Evolutionary conservation across 92 coral and sea anemone genomes (phyloP).

Genomic region (Porites lobata): DNA sequence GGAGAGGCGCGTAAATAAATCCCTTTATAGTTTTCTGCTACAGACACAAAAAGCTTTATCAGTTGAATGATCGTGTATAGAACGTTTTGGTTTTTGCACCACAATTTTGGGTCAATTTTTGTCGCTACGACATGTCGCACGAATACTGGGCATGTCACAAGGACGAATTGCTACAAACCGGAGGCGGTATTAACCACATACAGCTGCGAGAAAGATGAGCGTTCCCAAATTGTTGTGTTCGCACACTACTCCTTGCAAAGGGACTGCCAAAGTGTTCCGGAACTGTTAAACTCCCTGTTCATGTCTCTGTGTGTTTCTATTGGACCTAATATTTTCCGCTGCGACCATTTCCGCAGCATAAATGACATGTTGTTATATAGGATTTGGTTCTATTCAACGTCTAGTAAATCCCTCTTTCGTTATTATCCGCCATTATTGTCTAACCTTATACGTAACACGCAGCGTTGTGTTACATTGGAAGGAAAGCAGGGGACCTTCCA

Average conservation of each 20-base stretch:
- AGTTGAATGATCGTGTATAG: constrained; percentile 14
- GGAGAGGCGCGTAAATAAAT: constrained; percentile 12
- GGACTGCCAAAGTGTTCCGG: neutral
- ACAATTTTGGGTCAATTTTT: constrained; percentile 11
- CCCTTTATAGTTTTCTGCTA: constrained; percentile 4
- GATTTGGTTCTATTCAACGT: neutral
- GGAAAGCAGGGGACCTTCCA: neutral
- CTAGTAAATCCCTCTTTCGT: neutral
- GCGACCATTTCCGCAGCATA: constrained; percentile 1
- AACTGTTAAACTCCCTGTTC: neutral
- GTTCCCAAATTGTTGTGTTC: constrained; percentile 2
- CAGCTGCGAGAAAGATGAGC: neutral
- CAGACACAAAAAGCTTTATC: constrained; percentile 8
- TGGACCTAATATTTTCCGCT: neutral
- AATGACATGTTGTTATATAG: neutral
- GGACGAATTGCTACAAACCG: neutral
- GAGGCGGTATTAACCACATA: neutral
- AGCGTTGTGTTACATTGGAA: neutral
- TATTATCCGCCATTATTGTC: constrained; percentile 11
- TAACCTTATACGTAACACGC: constrained; percentile 20
- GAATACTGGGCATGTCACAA: constrained; percentile 10
- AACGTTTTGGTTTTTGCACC: neutral
- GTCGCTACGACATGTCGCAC: constrained; percentile 13
- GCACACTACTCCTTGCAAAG: neutral
- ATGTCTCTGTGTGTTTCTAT: constrained; percentile 6